A percentile compares a stretch with the other conserved stretches of the same genome.
Evolutionary conservation across 2,797 vertebrate species (phyloP).

Genomic region (Tokudaia tokunoshimensis): DNA sequence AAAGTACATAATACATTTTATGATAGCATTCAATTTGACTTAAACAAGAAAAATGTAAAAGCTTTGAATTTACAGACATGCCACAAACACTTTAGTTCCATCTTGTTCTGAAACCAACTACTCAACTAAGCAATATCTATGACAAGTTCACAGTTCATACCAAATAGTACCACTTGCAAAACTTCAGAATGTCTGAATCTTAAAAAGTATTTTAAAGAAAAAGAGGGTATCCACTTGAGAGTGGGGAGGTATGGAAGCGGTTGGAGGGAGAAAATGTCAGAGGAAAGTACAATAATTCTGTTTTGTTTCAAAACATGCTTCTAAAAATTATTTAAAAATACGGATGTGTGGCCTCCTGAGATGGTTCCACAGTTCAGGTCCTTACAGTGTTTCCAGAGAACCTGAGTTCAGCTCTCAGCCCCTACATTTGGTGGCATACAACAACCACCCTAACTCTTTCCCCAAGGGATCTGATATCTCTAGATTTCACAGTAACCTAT

Average conservation of each 20-base stretch:
- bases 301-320: neutral
- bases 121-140: conserved; percentile 19
- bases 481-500: neutral
- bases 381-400: neutral
- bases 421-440: neutral
- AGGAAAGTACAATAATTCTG: neutral
- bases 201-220: neutral
- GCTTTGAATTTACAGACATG: neutral
- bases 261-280: neutral
- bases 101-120: neutral
- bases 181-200: conserved; percentile 74
- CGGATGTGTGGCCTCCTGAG: neutral
- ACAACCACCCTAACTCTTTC: neutral
- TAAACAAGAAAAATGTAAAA: neutral
- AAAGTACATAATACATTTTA: neutral
- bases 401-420: too few species aligned
- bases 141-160: conserved; percentile 35
- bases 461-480: too few species aligned
- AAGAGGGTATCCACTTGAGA: neutral
- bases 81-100: neutral
- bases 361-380: neutral
- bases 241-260: neutral
- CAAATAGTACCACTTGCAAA: conserved; percentile 70
- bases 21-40: neutral
- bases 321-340: conserved; percentile 58